Base-by-base conservation (phyloP, 2,888 invertebrate species). In the Tuta absoluta region DNA sequence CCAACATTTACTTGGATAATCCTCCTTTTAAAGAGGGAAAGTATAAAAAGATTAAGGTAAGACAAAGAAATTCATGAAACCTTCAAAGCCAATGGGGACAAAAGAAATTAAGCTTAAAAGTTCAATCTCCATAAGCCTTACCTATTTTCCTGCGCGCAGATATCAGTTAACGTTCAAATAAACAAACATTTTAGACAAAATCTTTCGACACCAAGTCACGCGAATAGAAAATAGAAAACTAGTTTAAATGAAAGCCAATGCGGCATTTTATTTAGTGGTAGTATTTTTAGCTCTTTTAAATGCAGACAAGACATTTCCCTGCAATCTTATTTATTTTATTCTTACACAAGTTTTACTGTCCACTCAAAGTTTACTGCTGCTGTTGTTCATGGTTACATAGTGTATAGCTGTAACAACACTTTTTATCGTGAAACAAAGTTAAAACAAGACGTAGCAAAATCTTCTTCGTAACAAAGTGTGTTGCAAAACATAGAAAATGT, bases 241-340 rank as follows among this genome's bases (percentile, higher is more conserved):
- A 8, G 8, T 33, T n/a, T n/a, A n/a, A n/a, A n/a, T n/a, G n/a
- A n/a, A n/a, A n/a, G n/a, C n/a, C n/a, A n/a, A n/a, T 28, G 28
- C 28, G 28, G 28, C 28, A 28, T 5, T 28, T 28, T 33, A 33
- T 5, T 33, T 33, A 8, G 4, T 33, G 4, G 33, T 33, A 33
- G 33, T 10, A 28, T 33, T 45, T n/a, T 45, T n/a, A n/a, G n/a
- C 45, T 17, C 1, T 41, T 14, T 41, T 14, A 41, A 41, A 14
- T 41, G 41, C 41, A 41, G 41, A 41, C n/a, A n/a, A 45, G n/a
- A 45, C 45, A 45, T 45, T 45, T 45, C 7, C 45, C 17, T 45
- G 45, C 45, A 45, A n/a, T 45, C 45, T n/a, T 45, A 45, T 45
- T 45, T 45, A 45, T 45, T 45, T 45, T 45, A 45, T 17, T 45